Base-by-base conservation (phyloP, 2,797 vertebrate genomes). In the Tokudaia muenninki region DNA sequence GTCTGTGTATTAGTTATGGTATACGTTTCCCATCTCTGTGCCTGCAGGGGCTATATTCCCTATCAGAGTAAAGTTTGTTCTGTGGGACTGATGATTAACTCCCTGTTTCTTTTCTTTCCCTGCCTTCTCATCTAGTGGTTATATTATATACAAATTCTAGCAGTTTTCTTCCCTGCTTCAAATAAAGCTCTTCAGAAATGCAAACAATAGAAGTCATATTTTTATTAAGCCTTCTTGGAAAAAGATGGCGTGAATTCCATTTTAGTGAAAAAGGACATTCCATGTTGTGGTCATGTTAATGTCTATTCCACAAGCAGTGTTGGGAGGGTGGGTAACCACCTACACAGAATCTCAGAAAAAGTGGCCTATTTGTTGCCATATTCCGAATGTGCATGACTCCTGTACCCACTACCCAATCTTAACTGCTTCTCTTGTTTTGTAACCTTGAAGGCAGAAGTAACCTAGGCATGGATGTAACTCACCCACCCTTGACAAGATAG, bases 21-120 rank as follows among this genome's bases (percentile, higher is more conserved):
- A 0, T 97, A 70, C 90, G 89, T 97, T 94, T 94, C 94, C 97
- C 96, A 88, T 92, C 94, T 97, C 92, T 87, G n/a, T 17, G 94
- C 96, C 90, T 92, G 78, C 83, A 94, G 94, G 96, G 98, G 88
- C 97, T 83, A 34, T 97, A 12, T 94, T 94, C 93, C 97, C 95
- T 98, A 96, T 96, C 96, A 97, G 97, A 97, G 89, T 79, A 92
- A 97, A 94, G 29, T 98, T 98, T 98, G 97, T 98, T 98, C 95
- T 90, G 67, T 95, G 92, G 97, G 95, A 75, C 50, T 96, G 12
- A 95, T 98, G 98, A 98, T 98, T 98, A 98, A 98, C 98, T 98
- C 98, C 96, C 82, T 96, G 87, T 97, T 94, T 79, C 90, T 91
- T 97, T 96, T 87, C 78, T 94, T 96, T 91, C 37, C 77, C 57